Base-by-base conservation (phyloP, 2,113 vertebrate genomes). In the Callopanchax toddi region DNA sequence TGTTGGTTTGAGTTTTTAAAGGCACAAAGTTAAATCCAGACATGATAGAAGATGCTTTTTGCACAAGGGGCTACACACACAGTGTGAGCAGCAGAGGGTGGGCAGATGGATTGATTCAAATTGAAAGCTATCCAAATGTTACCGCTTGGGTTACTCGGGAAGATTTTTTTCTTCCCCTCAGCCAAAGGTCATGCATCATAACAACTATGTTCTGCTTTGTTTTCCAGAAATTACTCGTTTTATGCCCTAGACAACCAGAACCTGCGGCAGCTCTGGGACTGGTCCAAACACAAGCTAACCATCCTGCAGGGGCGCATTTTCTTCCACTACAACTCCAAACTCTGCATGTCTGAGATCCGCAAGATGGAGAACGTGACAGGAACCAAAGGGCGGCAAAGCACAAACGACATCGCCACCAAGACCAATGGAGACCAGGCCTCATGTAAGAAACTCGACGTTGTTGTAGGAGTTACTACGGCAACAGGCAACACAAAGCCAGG, bases 181-280 rank as follows among this genome's bases (percentile, higher is more conserved):
- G 26, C 21, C 6, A 66, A 69, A 57, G 63, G 34, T 49, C 49
- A 51, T 34, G 6, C 42, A 22, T 60, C n/a, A 32, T 74, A 23
- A 76, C 42, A 75, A 62, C 57, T 60, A 48, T 58, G 20, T 37
- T 62, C 11, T 49, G 11, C 42, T 0, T 40, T 54, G 8, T 42
- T 60, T 64, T 69, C 57, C 62, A 99, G 97, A 75, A 98, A 96
- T 87, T 97, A 95, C 0, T 96, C 97, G 0, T 99, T 99, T 90
- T 97, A 97, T 4, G 96, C 95, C 13, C 84, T 98, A 88, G 97
- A 99, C 88, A 99, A 99, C 91, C 94, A 97, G 91, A 99, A 99
- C 71, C 90, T 99, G 40, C 90, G 95, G n/a, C 96, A 99, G 63
- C 94, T 99, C 10, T 99, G 97, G 97, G 96, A 99, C 67, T 99